Base-by-base conservation (phyloP, 1,140 invertebrate genomes). In the Drosophila ogumai region DNA sequence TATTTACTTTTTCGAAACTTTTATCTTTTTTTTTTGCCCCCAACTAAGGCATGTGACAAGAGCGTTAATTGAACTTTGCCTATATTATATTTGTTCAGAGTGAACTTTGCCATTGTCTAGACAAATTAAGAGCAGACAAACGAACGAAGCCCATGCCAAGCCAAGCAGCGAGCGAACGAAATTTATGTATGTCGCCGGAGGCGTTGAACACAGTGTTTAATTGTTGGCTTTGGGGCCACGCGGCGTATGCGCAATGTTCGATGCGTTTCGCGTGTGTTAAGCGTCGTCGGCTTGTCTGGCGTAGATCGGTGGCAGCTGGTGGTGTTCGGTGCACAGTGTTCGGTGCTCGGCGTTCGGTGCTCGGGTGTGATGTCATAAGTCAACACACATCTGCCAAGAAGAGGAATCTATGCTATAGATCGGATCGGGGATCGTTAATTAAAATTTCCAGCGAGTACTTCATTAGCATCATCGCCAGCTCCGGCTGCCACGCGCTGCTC, bases 81-180 rank as follows among this genome's bases (percentile, higher is more conserved):
- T 67, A 76, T 67, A 76, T 76, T 52, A 68, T 76, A 76, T 75
- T 47, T 65, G 58, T 47, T 55, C 43, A 50, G 58, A 71, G 47
- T 87, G 84, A 87, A 88, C 84, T 87, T 88, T 87, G 84, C 80
- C 84, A 88, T 88, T 88, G 84, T 88, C 84, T 87, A 88, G 84
- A 87, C 84, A 88, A 87, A 87, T 87, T 87, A 80, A 87, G 84
- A 75, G 64, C 84, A 88, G 60, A 43, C 79, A 34, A 52, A 52
- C 44, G 52, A 57, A 49, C 17, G 41, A 40, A 46, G 17, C 15
- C 22, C 22, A 22, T 22, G 22, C 22, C 22, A 22, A 15, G 22
- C n/a, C 32, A 36, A 38, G 13, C 19, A 55, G 13, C 32, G 31
- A 75, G 25, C 32, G 43, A 73, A 61, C 25, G 28, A 50, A 76